Conservation (phyloP, 1,140 invertebrate genomes). For the Drosophila lacertosa region DNA sequence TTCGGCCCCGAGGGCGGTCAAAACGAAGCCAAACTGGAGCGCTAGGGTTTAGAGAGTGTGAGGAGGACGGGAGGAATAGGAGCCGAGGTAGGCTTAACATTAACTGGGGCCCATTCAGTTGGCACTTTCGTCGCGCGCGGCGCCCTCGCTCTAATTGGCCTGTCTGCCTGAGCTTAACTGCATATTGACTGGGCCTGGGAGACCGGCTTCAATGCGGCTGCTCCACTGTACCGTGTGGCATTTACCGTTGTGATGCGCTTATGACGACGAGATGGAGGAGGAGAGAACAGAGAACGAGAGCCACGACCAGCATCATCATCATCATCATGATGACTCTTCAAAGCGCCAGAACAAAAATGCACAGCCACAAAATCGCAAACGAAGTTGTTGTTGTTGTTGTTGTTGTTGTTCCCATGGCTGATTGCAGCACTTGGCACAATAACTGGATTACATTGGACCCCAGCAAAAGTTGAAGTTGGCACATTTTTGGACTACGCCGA, state of each 20-base stretch:
- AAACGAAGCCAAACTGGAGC: slow-evolving; percentile 69
- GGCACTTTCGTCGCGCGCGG: slow-evolving; percentile 54
- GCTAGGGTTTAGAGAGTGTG: slow-evolving; percentile 44
- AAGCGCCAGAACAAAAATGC: slow-evolving; percentile 36
- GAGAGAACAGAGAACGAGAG: background rate
- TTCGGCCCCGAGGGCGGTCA: slow-evolving; percentile 48
- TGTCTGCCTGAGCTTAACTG: slow-evolving; percentile 58
- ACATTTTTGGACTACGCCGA: slow-evolving; percentile 27
- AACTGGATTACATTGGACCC: slow-evolving; percentile 63
- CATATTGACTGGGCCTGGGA: slow-evolving; percentile 54
- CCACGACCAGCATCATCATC: too few species aligned
- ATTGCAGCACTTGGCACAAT: slow-evolving; percentile 69
- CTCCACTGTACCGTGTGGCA: slow-evolving; percentile 25
- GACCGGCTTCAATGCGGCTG: slow-evolving; percentile 5
- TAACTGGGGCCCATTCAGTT: slow-evolving; percentile 61
- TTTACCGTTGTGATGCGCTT: slow-evolving; percentile 69
- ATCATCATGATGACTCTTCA: slow-evolving; percentile 20
- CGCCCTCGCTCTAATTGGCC: slow-evolving; percentile 68
- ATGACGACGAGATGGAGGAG: slow-evolving; percentile 55
- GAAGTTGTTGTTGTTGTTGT: slow-evolving; percentile 3
- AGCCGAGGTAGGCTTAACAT: slow-evolving; percentile 37
- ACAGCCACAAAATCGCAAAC: slow-evolving; percentile 33
- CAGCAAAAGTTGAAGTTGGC: slow-evolving; percentile 28
- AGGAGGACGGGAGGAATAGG: background rate
- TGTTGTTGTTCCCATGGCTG: slow-evolving; percentile 59